A percentile compares a stretch with the other conserved stretches of the same genome.
These are phyloP conservation scores for Penaeus indicus DNA, from an alignment of 1,140 invertebrate species.

Conservation along the genomic window DNA sequence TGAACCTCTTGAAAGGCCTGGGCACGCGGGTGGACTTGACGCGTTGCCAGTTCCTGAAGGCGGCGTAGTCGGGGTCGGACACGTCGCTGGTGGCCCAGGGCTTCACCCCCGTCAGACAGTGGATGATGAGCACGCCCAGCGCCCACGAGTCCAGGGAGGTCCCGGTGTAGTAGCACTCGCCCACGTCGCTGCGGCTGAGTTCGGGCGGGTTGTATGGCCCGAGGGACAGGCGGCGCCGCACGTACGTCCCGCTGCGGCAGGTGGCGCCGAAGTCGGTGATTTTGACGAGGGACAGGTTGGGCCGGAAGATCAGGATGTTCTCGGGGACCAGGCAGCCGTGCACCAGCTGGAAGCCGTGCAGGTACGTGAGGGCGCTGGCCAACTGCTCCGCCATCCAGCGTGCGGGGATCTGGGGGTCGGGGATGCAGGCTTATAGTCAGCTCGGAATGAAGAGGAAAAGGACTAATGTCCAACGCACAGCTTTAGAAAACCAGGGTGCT, in stretches of 20 bases:
- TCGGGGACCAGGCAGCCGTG: conserved; percentile 91
- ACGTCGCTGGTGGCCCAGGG: conserved; percentile 94
- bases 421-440: conserved; percentile 44
- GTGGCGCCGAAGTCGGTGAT: conserved; percentile 95
- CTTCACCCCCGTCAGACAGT: conserved; percentile 91
- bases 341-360: conserved; percentile 93
- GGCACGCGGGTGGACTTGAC: conserved; percentile 80
- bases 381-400: conserved; percentile 84
- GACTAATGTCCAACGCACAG: background rate
- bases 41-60: conserved; percentile 81
- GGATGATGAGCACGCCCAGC: conserved; percentile 93
- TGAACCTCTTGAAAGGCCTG: conserved; percentile 76
- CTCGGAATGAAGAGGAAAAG: conserved; percentile 44
- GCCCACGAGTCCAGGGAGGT: conserved; percentile 94
- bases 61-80: conserved; percentile 76
- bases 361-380: conserved; percentile 89
- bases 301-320: conserved; percentile 84
- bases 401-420: conserved; percentile 73
- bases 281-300: conserved; percentile 92
- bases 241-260: conserved; percentile 75
- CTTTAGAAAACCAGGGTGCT: too few relatives aligned
- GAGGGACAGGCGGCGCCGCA: conserved; percentile 81
- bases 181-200: conserved; percentile 85
- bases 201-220: conserved; percentile 94
- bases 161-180: conserved; percentile 80